Evolutionary conservation across 1,140 invertebrate species (phyloP), one percentile per base, ranked within the genome.

Genomic region (Drosophila albomicans): DNA sequence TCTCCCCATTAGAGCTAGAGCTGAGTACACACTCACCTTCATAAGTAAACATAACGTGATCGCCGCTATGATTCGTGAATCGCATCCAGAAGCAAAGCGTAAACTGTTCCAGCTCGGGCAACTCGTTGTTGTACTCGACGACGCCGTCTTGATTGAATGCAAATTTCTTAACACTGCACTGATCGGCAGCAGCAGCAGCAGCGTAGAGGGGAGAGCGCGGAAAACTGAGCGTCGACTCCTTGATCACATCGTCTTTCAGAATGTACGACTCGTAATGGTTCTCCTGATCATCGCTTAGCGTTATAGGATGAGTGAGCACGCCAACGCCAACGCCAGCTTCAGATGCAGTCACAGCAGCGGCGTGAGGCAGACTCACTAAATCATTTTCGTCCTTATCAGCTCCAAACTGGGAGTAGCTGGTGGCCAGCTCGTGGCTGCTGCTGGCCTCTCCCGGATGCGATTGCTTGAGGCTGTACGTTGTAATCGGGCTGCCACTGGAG

Each of bases 1-100:
- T 43, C 41, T 35, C 8, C 32, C 32, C 32, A 35, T 35, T 35
- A 7, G 32, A 35, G 5, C 32, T 35, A 6, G 32, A 35, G 6
- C 32, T 6, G 32, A 35, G 32, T 8, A 45, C 5, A 11, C 0
- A 93, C 94, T 95, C 91, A 97, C 96, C 95, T 91, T 96, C 94
- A 87, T 97, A 97, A 38, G 96, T 96, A 84, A 97, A 96, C 57
- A 97, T 81, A 0, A 96, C 96, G 93, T 97, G 96, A 82, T 97
- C 96, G 52, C 95, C 95, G 10, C 94, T 95, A 80, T 97, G 96
- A 87, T 97, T 97, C 66, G 94, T 94, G 71, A 96, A 97, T 77
- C 96, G 96, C 64, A 94, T 95, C 96, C 96, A 97, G 90, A 95
- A 94, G 81, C 96, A 97, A 0, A 97, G 92, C 0, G 96, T 97